Base-by-base conservation (phyloP, 2,888 invertebrate genomes). In the Seira musarum region DNA sequence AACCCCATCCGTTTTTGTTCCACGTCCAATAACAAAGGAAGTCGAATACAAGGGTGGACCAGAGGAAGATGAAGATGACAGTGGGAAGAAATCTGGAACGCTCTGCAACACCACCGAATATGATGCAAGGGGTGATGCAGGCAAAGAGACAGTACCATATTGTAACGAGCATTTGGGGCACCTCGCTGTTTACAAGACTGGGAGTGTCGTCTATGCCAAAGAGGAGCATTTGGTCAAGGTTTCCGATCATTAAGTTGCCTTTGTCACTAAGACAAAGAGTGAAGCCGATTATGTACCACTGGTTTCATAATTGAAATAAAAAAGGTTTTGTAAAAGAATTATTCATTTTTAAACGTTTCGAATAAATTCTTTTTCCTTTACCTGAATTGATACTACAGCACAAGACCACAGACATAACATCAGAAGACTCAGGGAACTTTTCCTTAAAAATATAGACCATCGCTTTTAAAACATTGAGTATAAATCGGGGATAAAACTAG, bases 21-120 rank as follows among this genome's bases (percentile, higher is more conserved):
- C 86, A 86, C 0, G 86, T 84, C 86, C 49, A 86, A 63, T 83
- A 85, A 0, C 84, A 82, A 1, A 85, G 68, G 64, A 85, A 83
- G 70, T 86, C 86, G 79, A 84, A 86, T 1, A 85, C 85, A 25
- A 85, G 19, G 0, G 85, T 84, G 2, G 84, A 77, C 86, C 86
- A 86, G 5, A 79, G 22, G 35, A 84, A 84, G 21, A 85, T 85
- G 77, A 85, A 85, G 1, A 86, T 70, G 1, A 86, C 75, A 8
- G 82, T 82, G 0, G 86, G 85, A n/a, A 85, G 17, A 40, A 85
- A 81, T 13, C 49, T 13, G 15, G 15, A 3, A 8, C 49, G 3
- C 15, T 49, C 49, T 8, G 49, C 49, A n/a, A n/a, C n/a, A n/a
- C n/a, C n/a, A n/a, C n/a, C n/a, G n/a, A n/a, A n/a, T n/a, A n/a